Base-by-base conservation (phyloP, 1,140 invertebrate genomes). In the Anagrus nilaparvatae region DNA sequence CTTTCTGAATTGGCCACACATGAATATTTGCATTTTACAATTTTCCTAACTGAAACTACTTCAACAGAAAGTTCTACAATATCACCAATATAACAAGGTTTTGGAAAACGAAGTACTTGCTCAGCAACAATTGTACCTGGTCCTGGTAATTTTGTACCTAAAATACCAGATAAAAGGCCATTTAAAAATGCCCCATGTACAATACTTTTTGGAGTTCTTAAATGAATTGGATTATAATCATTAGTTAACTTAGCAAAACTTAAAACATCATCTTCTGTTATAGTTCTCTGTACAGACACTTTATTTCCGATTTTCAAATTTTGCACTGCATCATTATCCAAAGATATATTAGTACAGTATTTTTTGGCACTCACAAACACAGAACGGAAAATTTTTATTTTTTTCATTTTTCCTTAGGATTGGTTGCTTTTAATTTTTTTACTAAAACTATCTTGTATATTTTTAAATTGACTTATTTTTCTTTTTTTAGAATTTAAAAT, bases 101-200 rank as follows among this genome's bases (percentile, higher is more conserved):
- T 80, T 2, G 84, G 79, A 62, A 85, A 91, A 48, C 75, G 74
- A 43, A 89, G 72, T 18, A 67, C 76, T 59, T 90, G 85, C 31
- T 79, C 77, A 1, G 84, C 64, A 4, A 89, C 75, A 10, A 89
- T 66, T 7, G 82, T 82, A 1, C 86, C 86, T 1, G 81, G 77
- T 2, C 87, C 87, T 3, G 87, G 87, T 34, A 89, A 60, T 58
- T 80, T 76, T 5, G 83, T 87, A 3, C 86, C 86, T 33, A 90
- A 80, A 3, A 89, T 74, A 7, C 81, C 78, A 0, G 86, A 86
- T 3, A 91, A 77, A 12, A 87, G 59, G 1, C 81, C 79, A 64
- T 89, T 89, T 4, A 91, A 63, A 36, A 87, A 73, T 1, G 85
- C 84, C 4, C 87, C 87, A 60, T 89, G 87, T 1, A 86, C 84